phyloP scores from a whole-genome alignment of 2,888 invertebrate species.

The Eupithecia centaureata region DNA sequence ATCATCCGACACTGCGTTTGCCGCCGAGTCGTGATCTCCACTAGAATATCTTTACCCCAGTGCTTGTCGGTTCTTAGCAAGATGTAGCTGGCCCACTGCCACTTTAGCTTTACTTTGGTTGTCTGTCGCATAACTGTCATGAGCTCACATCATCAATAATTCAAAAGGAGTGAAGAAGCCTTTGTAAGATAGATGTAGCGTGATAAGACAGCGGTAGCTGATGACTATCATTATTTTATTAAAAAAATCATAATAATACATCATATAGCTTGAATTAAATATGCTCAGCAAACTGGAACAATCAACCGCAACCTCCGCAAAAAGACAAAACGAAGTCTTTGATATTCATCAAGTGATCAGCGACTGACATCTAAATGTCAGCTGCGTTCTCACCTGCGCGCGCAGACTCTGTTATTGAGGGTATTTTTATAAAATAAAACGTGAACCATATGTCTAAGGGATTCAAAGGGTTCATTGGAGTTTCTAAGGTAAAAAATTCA shows the following conservation, averaged over 20 bases:
- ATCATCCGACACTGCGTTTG: too few relatives aligned
- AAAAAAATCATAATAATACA: not conserved
- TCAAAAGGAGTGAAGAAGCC: not conserved
- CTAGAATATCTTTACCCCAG: too few relatives aligned
- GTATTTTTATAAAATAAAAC: conserved; percentile 19
- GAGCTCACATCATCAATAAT: too few relatives aligned
- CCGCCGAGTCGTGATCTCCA: too few relatives aligned
- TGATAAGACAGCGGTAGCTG: not conserved
- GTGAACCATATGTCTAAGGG: conserved; percentile 21
- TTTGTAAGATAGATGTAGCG: not conserved
- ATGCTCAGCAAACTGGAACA: not conserved
- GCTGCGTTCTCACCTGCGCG: conserved; percentile 44
- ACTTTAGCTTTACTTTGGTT: too few relatives aligned
- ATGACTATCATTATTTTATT: not conserved
- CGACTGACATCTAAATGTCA: conserved; percentile 40
- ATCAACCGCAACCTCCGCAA: conserved; percentile 1
- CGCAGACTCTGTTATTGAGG: conserved; percentile 25
- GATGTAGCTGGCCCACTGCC: too few relatives aligned
- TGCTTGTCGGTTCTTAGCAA: too few relatives aligned
- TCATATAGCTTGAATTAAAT: not conserved
- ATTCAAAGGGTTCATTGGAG: conserved; percentile 18
- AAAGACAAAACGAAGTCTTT: not conserved
- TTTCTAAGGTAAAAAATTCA: conserved; percentile 18
- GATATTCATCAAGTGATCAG: not conserved
- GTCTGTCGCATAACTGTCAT: too few relatives aligned